Percentiles rank a stretch among this genome's conserved stretches.
Evolutionary conservation across 1,140 invertebrate genomes (phyloP).

Genomic region (Drosophila parabipectinata): DNA sequence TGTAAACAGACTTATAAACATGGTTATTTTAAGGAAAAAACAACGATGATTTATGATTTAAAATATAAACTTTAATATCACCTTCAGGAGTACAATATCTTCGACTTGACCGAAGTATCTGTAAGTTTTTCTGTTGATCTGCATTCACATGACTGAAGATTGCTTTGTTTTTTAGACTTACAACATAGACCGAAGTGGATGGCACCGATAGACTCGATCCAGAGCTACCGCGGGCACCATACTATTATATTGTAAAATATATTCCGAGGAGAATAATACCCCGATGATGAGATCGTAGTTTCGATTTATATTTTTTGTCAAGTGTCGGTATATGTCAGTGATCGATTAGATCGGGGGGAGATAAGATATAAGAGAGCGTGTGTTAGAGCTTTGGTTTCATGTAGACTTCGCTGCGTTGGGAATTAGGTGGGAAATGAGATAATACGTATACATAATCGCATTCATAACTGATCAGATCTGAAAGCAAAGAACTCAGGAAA

Average conservation of each 20-base stretch:
- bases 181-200: conserved; percentile 87
- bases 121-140: conserved; percentile 4
- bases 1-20: neutral
- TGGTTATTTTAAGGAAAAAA: no score
- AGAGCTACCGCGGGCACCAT: conserved; percentile 86
- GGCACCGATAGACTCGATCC: conserved; percentile 91
- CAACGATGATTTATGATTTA: neutral
- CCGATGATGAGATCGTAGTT: conserved; percentile 12
- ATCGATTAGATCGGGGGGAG: conserved; percentile 55
- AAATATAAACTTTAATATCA: neutral
- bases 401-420: conserved; percentile 35
- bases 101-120: conserved; percentile 28
- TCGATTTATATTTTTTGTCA: neutral
- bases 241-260: conserved; percentile 39
- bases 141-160: conserved; percentile 27
- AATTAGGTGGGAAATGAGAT: conserved; percentile 64
- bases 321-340: conserved; percentile 18
- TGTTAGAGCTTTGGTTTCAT: conserved; percentile 66
- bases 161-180: conserved; percentile 85
- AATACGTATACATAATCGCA: conserved; percentile 40
- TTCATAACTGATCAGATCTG: conserved; percentile 46
- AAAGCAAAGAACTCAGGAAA: conserved; percentile 24
- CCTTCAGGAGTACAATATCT: conserved; percentile 31
- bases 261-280: conserved; percentile 13
- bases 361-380: conserved; percentile 75